Conservation (phyloP, 2,797 vertebrate genomes). For the Acrossocheilus fasciatus region DNA sequence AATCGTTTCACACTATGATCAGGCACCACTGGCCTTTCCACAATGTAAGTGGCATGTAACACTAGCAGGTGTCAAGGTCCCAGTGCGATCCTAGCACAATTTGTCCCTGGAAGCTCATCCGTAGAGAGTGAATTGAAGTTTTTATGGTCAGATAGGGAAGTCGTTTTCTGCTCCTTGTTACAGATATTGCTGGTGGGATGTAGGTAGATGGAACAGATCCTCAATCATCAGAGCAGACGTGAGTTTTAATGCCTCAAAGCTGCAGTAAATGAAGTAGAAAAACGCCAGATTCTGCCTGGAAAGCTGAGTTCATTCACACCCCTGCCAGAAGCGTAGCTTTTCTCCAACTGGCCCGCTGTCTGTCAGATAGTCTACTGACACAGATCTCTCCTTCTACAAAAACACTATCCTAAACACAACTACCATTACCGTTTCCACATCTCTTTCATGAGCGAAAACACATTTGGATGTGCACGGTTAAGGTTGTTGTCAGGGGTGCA, state of each 20-base stretch:
- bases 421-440: slow-evolving; percentile 12
- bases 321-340: slow-evolving; percentile 49
- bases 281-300: slow-evolving; percentile 45
- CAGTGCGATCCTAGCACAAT: slow-evolving; percentile 23
- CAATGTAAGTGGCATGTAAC: slow-evolving; percentile 5
- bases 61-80: slow-evolving; percentile 38
- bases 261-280: slow-evolving; percentile 65
- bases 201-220: not conserved
- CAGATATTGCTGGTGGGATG: slow-evolving; percentile 12
- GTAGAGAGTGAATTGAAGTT: slow-evolving; percentile 29
- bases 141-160: slow-evolving; percentile 36
- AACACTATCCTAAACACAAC: slow-evolving; percentile 3
- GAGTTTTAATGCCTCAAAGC: slow-evolving; percentile 45
- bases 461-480: not conserved
- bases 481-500: not conserved
- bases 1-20: slow-evolving; percentile 10
- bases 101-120: slow-evolving; percentile 34
- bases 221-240: slow-evolving; percentile 37
- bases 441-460: not conserved
- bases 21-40: slow-evolving; percentile 9
- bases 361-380: slow-evolving; percentile 50
- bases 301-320: slow-evolving; percentile 58
- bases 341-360: slow-evolving; percentile 52
- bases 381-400: slow-evolving; percentile 11
- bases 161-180: slow-evolving; percentile 16